Evolutionary conservation across 1,140 invertebrate genomes (phyloP).

Genomic region (Trachymyrmex septentrionalis): DNA sequence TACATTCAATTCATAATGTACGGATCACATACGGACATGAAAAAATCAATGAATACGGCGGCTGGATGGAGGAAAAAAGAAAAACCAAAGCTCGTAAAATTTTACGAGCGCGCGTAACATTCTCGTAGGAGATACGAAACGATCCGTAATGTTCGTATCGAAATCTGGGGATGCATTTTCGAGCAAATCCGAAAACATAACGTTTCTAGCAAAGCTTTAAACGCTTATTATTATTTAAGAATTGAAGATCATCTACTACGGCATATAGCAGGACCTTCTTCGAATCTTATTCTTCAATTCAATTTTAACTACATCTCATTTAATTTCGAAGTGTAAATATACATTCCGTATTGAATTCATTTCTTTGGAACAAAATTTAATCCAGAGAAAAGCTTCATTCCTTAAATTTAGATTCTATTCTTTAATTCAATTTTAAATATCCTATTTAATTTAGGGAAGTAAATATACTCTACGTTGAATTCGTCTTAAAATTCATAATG

Average conservation of each 20-base stretch:
- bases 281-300: background rate
- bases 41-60: slow-evolving; percentile 25
- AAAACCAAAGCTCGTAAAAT: slow-evolving; percentile 8
- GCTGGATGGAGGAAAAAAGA: background rate
- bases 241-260: background rate
- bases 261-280: background rate
- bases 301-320: background rate
- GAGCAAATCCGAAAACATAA: background rate
- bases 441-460: background rate
- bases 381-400: background rate
- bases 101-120: slow-evolving; percentile 30
- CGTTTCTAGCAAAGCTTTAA: background rate
- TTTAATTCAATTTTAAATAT: background rate
- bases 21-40: background rate
- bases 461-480: background rate
- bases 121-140: background rate
- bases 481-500: background rate
- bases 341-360: background rate
- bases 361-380: background rate
- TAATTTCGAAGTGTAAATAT: background rate
- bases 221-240: background rate
- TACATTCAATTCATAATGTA: background rate
- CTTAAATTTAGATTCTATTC: background rate
- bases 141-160: slow-evolving; percentile 2
- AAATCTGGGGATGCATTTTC: background rate